These are phyloP conservation scores for Sitophilus oryzae DNA, from an alignment of 1,140 invertebrate genomes.

Conservation along the genomic window DNA sequence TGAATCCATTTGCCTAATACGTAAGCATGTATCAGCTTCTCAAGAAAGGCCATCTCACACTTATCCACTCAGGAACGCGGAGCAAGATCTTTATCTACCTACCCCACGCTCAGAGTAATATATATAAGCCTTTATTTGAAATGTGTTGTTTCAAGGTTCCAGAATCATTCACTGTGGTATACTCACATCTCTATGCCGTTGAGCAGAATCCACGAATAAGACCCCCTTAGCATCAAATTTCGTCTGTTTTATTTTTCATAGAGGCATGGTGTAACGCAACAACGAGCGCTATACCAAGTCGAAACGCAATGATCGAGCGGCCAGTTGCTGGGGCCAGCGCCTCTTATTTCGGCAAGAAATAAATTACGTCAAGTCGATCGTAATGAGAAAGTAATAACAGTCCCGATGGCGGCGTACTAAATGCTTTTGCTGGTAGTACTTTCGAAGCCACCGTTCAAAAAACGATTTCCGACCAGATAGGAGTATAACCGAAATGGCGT, in stretches of 20 bases:
- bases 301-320: no score
- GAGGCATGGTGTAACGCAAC: slow-evolving; percentile 21
- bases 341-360: slow-evolving; percentile 20
- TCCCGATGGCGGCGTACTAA: slow-evolving; percentile 1
- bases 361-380: slow-evolving; percentile 17
- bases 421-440: background rate
- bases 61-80: no score
- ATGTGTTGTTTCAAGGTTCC: no score
- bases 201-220: slow-evolving; percentile 8
- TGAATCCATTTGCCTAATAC: no score
- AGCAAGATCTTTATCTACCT: no score
- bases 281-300: slow-evolving; percentile 10
- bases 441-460: background rate
- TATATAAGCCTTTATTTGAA: no score
- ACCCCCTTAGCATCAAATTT: slow-evolving; percentile 5
- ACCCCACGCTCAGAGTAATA: no score
- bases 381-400: slow-evolving; percentile 24
- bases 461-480: background rate
- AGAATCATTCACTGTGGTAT: no score
- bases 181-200: no score
- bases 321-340: slow-evolving; percentile 15
- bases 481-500: no score
- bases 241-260: slow-evolving; percentile 28
- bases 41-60: no score
- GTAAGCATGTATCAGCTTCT: no score